These are phyloP conservation scores for Megalonaias nervosa DNA, from an alignment of 1,140 invertebrate genomes.

Conservation along the genomic window DNA sequence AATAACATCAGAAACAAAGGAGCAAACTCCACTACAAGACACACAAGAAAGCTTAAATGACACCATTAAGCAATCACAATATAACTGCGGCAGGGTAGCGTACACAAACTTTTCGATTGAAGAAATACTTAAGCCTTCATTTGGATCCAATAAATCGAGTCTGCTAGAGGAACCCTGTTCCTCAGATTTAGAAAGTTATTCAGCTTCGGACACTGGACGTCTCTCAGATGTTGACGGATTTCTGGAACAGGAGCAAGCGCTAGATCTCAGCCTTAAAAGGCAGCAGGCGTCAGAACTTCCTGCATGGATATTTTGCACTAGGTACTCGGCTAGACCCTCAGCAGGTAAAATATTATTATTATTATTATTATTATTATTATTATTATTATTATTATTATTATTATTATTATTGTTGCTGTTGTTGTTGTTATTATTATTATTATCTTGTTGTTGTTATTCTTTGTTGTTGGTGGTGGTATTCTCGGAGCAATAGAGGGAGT, in stretches of 20 bases:
- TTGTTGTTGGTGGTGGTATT: no score
- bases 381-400: no score
- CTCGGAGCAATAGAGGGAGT: no score
- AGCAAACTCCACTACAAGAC: no score
- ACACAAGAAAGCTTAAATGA: no score
- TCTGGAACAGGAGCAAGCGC: conserved; percentile 12
- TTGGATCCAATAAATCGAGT: background rate
- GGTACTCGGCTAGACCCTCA: conserved; percentile 33
- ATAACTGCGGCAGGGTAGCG: no score
- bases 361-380: no score
- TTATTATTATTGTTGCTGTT: no score
- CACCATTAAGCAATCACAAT: no score
- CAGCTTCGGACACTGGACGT: background rate
- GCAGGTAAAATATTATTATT: conserved; percentile 12
- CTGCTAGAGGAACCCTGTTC: conserved; percentile 22
- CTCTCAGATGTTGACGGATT: conserved; percentile 19
- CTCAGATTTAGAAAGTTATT: conserved; percentile 6
- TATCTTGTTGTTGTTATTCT: no score
- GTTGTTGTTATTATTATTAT: no score
- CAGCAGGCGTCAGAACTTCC: conserved; percentile 22
- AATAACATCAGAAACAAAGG: no score
- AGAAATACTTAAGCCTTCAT: conserved; percentile 18
- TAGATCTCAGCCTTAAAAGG: conserved; percentile 18
- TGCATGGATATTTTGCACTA: conserved; percentile 34
- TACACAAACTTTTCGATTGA: conserved; percentile 24